phyloP scores from a whole-genome alignment of 2,797 vertebrate species.

The Dendrocincla fuliginosa region DNA sequence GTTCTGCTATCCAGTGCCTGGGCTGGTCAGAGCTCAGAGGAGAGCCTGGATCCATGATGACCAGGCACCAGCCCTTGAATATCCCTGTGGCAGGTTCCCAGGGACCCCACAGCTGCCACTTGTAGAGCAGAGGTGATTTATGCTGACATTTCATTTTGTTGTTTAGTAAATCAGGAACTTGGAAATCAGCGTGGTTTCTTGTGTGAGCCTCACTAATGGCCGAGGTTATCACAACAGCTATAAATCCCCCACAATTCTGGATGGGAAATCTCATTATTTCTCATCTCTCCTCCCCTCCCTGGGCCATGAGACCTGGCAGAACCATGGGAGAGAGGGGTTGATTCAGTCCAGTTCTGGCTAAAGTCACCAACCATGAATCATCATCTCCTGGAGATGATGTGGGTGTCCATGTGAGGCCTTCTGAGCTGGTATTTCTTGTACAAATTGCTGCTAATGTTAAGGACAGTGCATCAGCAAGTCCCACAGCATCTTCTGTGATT shows the following conservation, averaged over 20 bases:
- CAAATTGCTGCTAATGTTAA: not conserved
- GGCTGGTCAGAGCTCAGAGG: not conserved
- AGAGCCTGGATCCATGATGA: not conserved
- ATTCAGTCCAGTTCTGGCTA: conserved; percentile 56
- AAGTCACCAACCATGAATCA: conserved; percentile 61
- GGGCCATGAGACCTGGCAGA: conserved; percentile 63
- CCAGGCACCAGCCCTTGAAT: rapidly evolving
- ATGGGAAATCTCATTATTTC: conserved; percentile 75
- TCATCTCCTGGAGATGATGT: not conserved
- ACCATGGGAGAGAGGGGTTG: conserved; percentile 42
- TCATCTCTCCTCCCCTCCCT: conserved; percentile 47
- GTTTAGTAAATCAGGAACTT: conserved; percentile 60
- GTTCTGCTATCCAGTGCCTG: not conserved
- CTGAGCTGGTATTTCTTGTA: not conserved
- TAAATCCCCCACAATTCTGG: conserved; percentile 83
- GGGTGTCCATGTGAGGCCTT: not conserved
- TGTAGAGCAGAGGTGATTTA: conserved; percentile 42
- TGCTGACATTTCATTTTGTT: conserved; percentile 47
- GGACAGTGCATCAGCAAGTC: not conserved
- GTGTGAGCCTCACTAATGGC: conserved; percentile 37
- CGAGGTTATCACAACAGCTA: conserved; percentile 88
- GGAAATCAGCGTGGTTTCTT: conserved; percentile 58
- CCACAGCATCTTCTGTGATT: not conserved
- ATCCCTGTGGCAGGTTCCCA: not conserved
- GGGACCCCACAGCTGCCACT: conserved; percentile 20